phyloP scores from a whole-genome alignment of 2,888 invertebrate genomes.

The Neoaliturus tenellus region DNA sequence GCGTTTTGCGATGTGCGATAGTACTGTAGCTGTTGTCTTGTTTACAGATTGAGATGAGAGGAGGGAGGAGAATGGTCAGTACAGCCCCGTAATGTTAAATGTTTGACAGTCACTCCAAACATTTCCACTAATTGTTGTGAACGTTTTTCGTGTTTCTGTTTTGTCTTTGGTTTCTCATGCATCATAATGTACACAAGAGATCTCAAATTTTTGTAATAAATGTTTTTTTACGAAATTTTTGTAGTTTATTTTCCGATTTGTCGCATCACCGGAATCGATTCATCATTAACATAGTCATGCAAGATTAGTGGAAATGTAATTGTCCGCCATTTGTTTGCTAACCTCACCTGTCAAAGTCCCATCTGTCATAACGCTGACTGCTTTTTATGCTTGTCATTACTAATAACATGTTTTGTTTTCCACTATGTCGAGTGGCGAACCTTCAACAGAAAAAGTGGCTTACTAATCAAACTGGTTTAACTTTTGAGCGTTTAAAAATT shows the following conservation, averaged over 20 bases:
- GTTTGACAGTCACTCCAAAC: slow-evolving; percentile 39
- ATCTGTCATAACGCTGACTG: slow-evolving; percentile 33
- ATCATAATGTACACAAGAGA: neutral
- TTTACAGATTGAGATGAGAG: slow-evolving; percentile 60
- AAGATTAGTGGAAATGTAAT: slow-evolving; percentile 48
- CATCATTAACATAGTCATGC: neutral
- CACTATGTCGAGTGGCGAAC: neutral
- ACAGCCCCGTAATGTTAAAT: slow-evolving; percentile 54
- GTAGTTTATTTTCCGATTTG: neutral
- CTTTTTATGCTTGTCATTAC: slow-evolving; percentile 36
- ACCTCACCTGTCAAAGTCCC: slow-evolving; percentile 32
- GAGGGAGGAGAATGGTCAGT: slow-evolving; percentile 59
- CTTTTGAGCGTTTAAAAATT: no score
- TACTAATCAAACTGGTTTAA: no score
- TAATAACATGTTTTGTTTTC: neutral
- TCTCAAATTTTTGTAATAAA: slow-evolving; percentile 1
- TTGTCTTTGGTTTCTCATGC: neutral
- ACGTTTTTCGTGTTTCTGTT: neutral
- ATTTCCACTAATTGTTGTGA: slow-evolving; percentile 23
- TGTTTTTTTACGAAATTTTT: neutral
- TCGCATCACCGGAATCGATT: neutral
- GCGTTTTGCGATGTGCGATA: neutral
- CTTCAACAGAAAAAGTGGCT: neutral
- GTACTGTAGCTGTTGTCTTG: slow-evolving; percentile 53
- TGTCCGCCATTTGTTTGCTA: slow-evolving; percentile 38